Evolutionary conservation across 2,797 vertebrate species (phyloP).

Genomic region (Cheirogaleus major): DNA sequence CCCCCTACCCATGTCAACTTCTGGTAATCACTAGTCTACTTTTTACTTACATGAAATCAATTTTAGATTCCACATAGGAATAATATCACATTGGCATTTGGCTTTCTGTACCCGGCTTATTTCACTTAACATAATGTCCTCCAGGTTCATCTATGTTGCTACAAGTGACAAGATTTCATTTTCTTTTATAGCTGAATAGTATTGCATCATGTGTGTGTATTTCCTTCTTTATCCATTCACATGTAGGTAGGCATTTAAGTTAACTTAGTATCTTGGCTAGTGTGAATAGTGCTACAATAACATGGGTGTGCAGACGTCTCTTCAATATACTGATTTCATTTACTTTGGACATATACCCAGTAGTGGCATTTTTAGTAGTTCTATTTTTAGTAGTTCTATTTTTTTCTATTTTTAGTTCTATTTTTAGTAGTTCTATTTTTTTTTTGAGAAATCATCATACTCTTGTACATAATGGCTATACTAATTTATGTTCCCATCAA

Average conservation of each 20-base stretch:
- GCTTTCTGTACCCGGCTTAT: background rate
- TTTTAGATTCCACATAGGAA: background rate
- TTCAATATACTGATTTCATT: background rate
- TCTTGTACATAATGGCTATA: background rate
- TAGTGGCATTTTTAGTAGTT: background rate
- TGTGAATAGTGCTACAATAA: background rate
- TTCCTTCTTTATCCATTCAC: background rate
- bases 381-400: background rate
- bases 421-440: background rate
- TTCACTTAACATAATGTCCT: background rate
- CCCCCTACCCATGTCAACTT: background rate
- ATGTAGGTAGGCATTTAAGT: background rate
- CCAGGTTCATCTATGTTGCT: background rate
- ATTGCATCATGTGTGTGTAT: background rate
- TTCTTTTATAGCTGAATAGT: background rate
- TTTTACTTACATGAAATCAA: background rate
- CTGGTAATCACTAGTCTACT: background rate
- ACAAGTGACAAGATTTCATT: background rate
- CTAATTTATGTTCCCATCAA: background rate
- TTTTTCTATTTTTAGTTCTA: background rate
- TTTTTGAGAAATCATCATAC: background rate
- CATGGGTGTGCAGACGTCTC: background rate
- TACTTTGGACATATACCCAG: background rate
- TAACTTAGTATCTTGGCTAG: background rate
- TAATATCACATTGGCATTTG: background rate